A percentile compares a stretch with the other conserved stretches of the same genome.
These are phyloP conservation scores for Temnothorax rugatulus DNA, from an alignment of 2,888 invertebrate genomes.

Conservation along the genomic window DNA sequence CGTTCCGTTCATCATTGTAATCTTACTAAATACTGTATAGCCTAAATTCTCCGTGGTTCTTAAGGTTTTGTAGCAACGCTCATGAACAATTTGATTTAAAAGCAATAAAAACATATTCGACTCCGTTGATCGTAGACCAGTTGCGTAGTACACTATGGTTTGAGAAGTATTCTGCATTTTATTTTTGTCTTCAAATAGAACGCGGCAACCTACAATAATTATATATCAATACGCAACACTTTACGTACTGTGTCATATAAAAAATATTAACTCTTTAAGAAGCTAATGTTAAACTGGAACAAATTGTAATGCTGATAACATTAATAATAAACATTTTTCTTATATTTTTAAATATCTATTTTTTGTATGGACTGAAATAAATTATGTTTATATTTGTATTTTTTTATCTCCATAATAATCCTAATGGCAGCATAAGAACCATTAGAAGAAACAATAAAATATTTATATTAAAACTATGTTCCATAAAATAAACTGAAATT, in stretches of 20 bases:
- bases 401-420: background rate
- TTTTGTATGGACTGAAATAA: background rate
- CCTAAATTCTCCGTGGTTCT: constrained; percentile 97
- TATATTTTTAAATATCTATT: background rate
- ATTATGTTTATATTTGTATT: no score
- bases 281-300: no score
- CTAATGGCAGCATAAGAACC: background rate
- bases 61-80: constrained; percentile 95
- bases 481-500: background rate
- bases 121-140: constrained; percentile 82
- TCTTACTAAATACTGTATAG: constrained; percentile 94
- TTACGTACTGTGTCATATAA: background rate
- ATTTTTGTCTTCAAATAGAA: constrained; percentile 92
- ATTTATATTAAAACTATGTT: no score
- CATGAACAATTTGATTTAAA: constrained; percentile 94
- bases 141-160: constrained; percentile 95
- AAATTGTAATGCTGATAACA: background rate
- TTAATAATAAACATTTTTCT: background rate
- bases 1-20: constrained; percentile 91
- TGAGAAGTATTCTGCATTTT: constrained; percentile 96
- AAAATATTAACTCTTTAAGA: background rate
- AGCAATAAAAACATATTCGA: constrained; percentile 94
- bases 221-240: constrained; percentile 8
- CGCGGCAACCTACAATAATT: constrained; percentile 89
- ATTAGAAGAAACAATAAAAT: background rate